Evolutionary conservation across 2,797 vertebrate genomes (phyloP), one percentile per base, ranked within the genome.

Genomic region (Centropyge bicolor): DNA sequence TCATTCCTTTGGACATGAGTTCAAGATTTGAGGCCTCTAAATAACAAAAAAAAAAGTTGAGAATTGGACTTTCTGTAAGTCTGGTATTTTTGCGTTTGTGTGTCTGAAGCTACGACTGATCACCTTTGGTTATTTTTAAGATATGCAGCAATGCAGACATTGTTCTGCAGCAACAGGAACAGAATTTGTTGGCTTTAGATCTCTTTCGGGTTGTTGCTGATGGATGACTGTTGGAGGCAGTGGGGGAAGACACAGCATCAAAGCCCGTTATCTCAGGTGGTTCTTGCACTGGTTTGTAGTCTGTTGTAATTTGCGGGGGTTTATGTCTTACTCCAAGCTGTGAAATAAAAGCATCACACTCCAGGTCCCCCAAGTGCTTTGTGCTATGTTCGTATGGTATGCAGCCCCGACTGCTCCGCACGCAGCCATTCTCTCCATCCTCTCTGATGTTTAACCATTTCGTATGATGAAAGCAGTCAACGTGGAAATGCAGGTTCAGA

Each of bases 191-290:
- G 71, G 57, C 68, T 62, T 70, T 54, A 65, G 73, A 88, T 89
- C 74, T 80, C 76, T 78, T 81, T 80, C 79, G 70, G 77, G 82
- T 91, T 86, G 78, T 48, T 82, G 79, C 60, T 92, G 90, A 94
- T 85, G 77, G 91, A 94, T 91, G 86, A 77, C 81, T 88, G 84
- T 74, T 82, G 66, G 60, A 85, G 82, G 81, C 82, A 76, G 75
- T 24, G 36, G 57, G 27, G 56, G 76, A 74, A 86, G 88, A 80
- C 83, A 24, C 64, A 49, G 83, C 81, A 93, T 94, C 92, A 94
- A 93, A 94, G 87, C 74, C 78, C 40, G 66, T 91, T 89, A 88
- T 90, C 84, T 78, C 76, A 86, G 86, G 88, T 89, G 83, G 38
- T 87, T 88, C 80, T 89, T 69, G 63, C 78, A 19, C 73, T 69